phyloP scores from a whole-genome alignment of 1,140 invertebrate species.

The Antheraea pernyi region DNA sequence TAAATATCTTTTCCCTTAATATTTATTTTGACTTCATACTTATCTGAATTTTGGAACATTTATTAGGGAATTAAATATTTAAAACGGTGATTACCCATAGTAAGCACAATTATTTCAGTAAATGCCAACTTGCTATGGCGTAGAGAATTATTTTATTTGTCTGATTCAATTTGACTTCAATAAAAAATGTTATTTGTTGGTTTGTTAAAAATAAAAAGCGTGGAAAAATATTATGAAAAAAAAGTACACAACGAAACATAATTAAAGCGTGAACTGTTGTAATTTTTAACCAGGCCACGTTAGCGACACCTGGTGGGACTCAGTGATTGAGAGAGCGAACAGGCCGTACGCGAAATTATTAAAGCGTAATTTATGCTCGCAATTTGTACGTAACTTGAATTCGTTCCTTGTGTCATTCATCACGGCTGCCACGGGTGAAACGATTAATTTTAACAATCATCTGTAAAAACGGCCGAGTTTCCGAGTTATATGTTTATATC shows the following conservation, averaged over 20 bases:
- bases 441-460: conserved; percentile 68
- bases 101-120: too few relatives aligned
- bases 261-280: conserved; percentile 24
- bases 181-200: too few relatives aligned
- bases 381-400: conserved; percentile 74
- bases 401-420: conserved; percentile 72
- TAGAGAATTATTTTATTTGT: neutral
- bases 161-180: too few relatives aligned
- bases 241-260: neutral
- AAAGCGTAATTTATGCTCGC: conserved; percentile 75
- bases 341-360: conserved; percentile 71
- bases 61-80: too few relatives aligned
- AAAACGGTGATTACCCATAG: too few relatives aligned
- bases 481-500: conserved; percentile 11
- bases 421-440: conserved; percentile 44
- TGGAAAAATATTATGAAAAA: neutral
- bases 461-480: conserved; percentile 49
- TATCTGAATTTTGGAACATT: too few relatives aligned
- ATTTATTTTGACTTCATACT: too few relatives aligned
- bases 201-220: too few relatives aligned
- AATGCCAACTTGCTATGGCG: too few relatives aligned
- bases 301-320: conserved; percentile 58
- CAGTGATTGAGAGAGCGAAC: conserved; percentile 61
- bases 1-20: too few relatives aligned
- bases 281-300: conserved; percentile 61